These are phyloP conservation scores for Calcarius lapponicus DNA, from an alignment of 2,797 vertebrate genomes.

Conservation along the genomic window DNA sequence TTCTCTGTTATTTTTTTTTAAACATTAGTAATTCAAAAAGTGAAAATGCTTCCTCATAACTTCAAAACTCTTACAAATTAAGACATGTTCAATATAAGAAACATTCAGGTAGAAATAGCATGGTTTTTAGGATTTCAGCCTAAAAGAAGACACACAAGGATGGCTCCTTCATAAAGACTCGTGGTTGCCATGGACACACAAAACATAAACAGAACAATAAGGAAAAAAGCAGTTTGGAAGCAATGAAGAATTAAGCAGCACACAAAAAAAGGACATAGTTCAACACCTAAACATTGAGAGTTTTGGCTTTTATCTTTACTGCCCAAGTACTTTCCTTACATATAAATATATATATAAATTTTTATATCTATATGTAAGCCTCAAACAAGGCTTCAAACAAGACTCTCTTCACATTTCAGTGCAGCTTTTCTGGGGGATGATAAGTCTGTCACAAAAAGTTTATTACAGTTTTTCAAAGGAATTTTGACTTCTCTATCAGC, in stretches of 20 bases:
- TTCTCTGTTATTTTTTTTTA: not conserved
- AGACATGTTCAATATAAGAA: not conserved
- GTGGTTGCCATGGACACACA: not conserved
- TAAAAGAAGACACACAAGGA: not conserved
- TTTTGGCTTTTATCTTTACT: not conserved
- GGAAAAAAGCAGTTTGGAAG: not conserved
- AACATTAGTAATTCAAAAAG: not conserved
- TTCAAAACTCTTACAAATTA: not conserved
- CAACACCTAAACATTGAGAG: not conserved
- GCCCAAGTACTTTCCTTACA: not conserved
- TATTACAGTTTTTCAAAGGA: not conserved
- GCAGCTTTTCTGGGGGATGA: not conserved
- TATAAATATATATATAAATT: not conserved
- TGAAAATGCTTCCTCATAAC: not conserved
- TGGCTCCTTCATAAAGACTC: not conserved
- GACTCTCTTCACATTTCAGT: not conserved
- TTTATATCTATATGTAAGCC: not conserved
- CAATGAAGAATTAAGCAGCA: not conserved
- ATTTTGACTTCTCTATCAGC: not conserved
- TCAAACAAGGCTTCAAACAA: not conserved
- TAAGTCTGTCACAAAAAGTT: not conserved
- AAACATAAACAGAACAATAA: not conserved
- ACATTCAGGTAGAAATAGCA: not conserved
- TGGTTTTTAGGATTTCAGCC: not conserved
- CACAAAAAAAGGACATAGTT: not conserved